These are phyloP conservation scores for Stercorarius parasiticus DNA, from an alignment of 2,113 vertebrate species.

Conservation along the genomic window DNA sequence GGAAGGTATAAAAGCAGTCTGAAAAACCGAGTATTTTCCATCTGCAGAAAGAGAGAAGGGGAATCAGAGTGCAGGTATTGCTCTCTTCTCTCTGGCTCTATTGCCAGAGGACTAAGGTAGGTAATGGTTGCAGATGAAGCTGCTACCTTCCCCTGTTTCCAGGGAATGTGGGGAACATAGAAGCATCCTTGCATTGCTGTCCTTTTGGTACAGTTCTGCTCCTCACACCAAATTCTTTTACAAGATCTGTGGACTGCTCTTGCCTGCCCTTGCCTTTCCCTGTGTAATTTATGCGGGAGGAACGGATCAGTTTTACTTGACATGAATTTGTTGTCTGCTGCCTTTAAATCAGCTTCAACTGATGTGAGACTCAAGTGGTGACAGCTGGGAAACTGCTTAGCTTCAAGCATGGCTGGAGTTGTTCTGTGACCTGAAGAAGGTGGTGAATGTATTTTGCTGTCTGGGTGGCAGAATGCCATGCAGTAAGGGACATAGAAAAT, in stretches of 20 bases:
- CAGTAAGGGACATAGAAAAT: background rate
- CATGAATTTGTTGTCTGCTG: background rate
- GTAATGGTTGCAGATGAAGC: background rate
- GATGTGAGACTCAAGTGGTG: background rate
- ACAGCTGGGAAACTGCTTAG: background rate
- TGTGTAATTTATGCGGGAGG: background rate
- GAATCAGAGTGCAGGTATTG: background rate
- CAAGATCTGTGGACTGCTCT: background rate
- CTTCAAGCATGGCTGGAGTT: background rate
- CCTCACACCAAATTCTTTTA: background rate
- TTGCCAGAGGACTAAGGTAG: background rate
- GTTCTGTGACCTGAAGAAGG: background rate
- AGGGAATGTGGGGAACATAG: background rate
- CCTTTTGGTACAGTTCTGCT: background rate
- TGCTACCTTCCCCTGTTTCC: background rate
- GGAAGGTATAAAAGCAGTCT: background rate
- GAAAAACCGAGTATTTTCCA: background rate
- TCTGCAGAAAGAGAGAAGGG: background rate
- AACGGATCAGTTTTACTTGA: background rate
- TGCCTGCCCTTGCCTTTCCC: background rate
- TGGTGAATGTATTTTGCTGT: background rate
- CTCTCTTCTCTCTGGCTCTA: background rate
- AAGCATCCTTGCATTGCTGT: background rate
- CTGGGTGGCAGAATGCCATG: background rate
- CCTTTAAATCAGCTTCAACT: background rate